Base-by-base conservation (phyloP, 2,797 vertebrate species). In the Spea hammondii region DNA sequence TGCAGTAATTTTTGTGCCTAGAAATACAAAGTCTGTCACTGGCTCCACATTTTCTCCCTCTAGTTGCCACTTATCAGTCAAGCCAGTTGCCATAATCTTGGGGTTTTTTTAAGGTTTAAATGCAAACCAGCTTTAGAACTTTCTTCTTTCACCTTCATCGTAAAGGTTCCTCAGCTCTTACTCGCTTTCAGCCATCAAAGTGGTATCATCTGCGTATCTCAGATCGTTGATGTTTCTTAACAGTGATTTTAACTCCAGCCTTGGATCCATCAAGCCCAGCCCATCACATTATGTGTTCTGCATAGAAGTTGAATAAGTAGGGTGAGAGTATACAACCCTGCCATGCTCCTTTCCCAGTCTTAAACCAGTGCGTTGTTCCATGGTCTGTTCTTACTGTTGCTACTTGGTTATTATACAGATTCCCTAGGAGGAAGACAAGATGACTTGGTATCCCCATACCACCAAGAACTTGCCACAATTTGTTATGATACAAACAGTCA, bases 311-410 rank as follows among this genome's bases (percentile, higher is more conserved):
- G 4, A 47, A 67, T 67, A 67, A 48, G 11, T 48, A 67, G 1
- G 65, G 65, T 48, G 4, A 67, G 44, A 67, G 13, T 67, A 67
- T 67, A 49, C 65, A 67, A 6, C 65, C 47, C 48, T 67, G 44
- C 6, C 12, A 9, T 1, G 8, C 65, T 49, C 46, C 65, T 67
- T 65, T 65, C 62, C 62, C 5, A 7, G 32, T 2, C 17, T 4
- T 65, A 17, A 65, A 65, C 62, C 62, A 65, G 4, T 65, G 8
- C 1, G 62, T 65, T 17, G 62, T 65, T 17, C 62, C 62, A 32
- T 65, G 32, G 17, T 4, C 62, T 12, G 62, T 65, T 65, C 62
- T 65, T 5, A 57, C 55, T 57, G 17, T 65, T 17, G 14, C 62
- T 65, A 17, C 62, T 65, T 65, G 62, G 10, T 6, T 4, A 8